Evolutionary conservation across 2,797 vertebrate genomes (phyloP).

Genomic region (Anabas testudineus): DNA sequence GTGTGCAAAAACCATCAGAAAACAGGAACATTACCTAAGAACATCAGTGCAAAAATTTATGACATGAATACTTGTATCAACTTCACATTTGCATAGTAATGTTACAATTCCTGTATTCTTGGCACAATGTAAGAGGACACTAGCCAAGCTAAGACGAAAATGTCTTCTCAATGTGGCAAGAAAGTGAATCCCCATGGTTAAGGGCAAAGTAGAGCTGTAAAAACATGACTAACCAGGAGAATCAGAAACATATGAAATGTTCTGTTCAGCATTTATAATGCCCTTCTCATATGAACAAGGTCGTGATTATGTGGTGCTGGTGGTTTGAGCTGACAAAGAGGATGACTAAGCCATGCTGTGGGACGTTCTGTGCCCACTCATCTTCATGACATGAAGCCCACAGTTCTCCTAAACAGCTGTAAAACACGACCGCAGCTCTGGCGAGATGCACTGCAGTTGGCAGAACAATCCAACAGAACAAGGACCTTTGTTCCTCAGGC

Average conservation of each 20-base stretch:
- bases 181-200: constrained; percentile 68
- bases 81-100: constrained; percentile 33
- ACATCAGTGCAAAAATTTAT: constrained; percentile 36
- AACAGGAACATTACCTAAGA: constrained; percentile 41
- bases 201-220: constrained; percentile 60
- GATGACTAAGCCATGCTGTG: constrained; percentile 77
- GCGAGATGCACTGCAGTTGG: constrained; percentile 47
- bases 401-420: constrained; percentile 72
- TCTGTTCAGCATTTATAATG: constrained; percentile 66
- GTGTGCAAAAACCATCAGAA: constrained; percentile 34
- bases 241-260: constrained; percentile 78
- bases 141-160: constrained; percentile 40
- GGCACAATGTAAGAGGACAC: constrained; percentile 53
- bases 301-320: constrained; percentile 71
- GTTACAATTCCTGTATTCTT: constrained; percentile 51
- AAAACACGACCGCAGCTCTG: constrained; percentile 69
- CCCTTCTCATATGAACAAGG: constrained; percentile 65
- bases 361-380: constrained; percentile 78
- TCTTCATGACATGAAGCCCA: constrained; percentile 60
- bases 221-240: constrained; percentile 72
- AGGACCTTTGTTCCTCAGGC: constrained; percentile 73
- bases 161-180: constrained; percentile 60
- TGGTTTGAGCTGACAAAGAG: constrained; percentile 75
- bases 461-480: constrained; percentile 71
- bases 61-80: constrained; percentile 37